Conservation (phyloP, 1,140 invertebrate species). For the Caerostris extrusa region DNA sequence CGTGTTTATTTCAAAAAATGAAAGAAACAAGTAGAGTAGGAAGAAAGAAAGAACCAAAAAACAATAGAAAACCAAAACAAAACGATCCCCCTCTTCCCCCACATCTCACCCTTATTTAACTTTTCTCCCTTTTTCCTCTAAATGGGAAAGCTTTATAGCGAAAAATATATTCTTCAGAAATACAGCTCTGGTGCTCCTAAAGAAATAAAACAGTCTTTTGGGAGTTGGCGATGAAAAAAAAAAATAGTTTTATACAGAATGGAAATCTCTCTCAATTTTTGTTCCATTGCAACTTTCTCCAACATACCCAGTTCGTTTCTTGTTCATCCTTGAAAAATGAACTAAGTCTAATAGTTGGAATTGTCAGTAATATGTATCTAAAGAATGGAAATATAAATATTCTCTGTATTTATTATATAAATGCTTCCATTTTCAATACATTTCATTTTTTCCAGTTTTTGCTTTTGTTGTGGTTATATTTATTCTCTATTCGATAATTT, state of each 20-base stretch:
- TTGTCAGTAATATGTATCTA: not conserved
- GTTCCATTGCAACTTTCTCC: conserved; percentile 34
- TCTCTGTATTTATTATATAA: too few species aligned
- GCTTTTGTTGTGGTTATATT: too few species aligned
- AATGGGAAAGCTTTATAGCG: conserved; percentile 66
- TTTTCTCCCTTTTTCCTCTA: conserved; percentile 50
- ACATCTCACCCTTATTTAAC: conserved; percentile 10
- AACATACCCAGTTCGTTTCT: not conserved
- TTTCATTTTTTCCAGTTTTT: too few species aligned
- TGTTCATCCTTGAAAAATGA: not conserved
- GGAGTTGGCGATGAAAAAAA: conserved; percentile 47
- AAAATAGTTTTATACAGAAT: too few species aligned
- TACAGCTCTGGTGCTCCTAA: conserved; percentile 58
- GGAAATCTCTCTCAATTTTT: conserved; percentile 38
- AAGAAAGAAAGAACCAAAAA: not conserved
- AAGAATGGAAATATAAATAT: too few species aligned
- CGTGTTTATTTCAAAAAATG: conserved; percentile 65
- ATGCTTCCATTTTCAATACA: too few species aligned
- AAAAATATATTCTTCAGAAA: conserved; percentile 67
- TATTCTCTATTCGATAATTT: too few species aligned
- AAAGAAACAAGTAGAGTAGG: conserved; percentile 41
- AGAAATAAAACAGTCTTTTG: conserved; percentile 76
- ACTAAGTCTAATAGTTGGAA: not conserved
- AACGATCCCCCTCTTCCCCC: not conserved
- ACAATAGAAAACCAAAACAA: conserved; percentile 54